These are phyloP conservation scores for Papilio glaucus DNA, from an alignment of 1,140 invertebrate species.

Conservation along the genomic window DNA sequence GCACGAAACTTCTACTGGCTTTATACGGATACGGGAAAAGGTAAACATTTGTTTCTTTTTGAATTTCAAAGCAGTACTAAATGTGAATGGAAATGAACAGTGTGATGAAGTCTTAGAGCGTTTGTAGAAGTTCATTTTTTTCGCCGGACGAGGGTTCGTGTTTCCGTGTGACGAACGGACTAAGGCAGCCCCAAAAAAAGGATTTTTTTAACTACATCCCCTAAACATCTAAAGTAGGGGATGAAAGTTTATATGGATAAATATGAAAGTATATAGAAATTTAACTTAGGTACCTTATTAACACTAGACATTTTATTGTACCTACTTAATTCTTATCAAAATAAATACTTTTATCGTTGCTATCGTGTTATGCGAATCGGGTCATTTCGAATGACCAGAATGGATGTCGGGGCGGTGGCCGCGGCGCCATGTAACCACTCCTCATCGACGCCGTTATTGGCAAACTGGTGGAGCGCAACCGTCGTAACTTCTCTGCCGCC, in stretches of 20 bases:
- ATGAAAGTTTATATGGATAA: not conserved
- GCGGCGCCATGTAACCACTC: too few relatives aligned
- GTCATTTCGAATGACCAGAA: too few relatives aligned
- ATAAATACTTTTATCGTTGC: not conserved
- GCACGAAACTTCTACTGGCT: constrained; percentile 20
- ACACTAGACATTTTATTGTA: not conserved
- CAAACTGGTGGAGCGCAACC: too few relatives aligned
- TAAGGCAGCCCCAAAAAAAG: too few relatives aligned
- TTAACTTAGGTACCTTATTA: not conserved
- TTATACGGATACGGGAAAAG: constrained; percentile 25
- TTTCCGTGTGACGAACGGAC: too few relatives aligned
- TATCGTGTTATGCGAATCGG: not conserved
- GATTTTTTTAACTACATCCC: too few relatives aligned
- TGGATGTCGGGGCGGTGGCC: too few relatives aligned
- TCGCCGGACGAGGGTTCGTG: too few relatives aligned
- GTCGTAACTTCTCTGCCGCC: too few relatives aligned
- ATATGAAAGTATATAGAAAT: not conserved
- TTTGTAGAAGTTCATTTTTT: not conserved
- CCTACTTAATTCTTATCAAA: not conserved
- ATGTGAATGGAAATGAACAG: not conserved
- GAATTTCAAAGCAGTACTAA: constrained; percentile 1
- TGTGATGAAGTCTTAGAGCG: not conserved
- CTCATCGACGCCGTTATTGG: too few relatives aligned
- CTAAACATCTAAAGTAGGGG: too few relatives aligned
- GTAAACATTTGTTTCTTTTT: constrained; percentile 25